A percentile compares a stretch with the other conserved stretches of the same genome.
Evolutionary conservation across 1,140 invertebrate genomes (phyloP).

Genomic region (Teleopsis dalmanni): DNA sequence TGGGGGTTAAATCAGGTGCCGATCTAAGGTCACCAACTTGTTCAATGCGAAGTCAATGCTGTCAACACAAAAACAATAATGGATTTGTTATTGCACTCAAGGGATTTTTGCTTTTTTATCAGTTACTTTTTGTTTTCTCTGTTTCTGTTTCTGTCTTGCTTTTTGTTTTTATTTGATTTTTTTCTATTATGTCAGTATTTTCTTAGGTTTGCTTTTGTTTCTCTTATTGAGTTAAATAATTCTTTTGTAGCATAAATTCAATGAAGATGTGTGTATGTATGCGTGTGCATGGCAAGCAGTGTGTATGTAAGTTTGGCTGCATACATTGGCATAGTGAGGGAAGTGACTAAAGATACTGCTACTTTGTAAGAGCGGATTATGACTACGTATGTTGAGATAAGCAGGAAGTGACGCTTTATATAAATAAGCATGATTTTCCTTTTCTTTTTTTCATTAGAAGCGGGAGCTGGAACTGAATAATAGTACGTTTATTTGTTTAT

Average conservation of each 20-base stretch:
- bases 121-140: conserved; percentile 3
- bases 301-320: no score
- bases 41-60: neutral
- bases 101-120: conserved; percentile 9
- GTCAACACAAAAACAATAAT: conserved; percentile 10
- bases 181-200: neutral
- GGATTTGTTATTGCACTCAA: conserved; percentile 12
- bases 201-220: neutral
- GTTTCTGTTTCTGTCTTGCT: neutral
- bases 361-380: no score
- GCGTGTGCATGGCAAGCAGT: no score
- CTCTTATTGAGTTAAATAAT: neutral
- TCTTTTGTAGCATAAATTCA: neutral
- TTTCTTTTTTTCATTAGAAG: no score
- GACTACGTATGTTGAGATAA: no score
- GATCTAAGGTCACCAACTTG: neutral
- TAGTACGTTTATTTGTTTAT: no score
- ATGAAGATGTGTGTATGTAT: neutral
- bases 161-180: conserved; percentile 4
- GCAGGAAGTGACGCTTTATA: no score
- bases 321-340: no score
- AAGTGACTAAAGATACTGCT: no score
- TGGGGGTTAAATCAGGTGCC: no score
- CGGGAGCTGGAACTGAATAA: no score
- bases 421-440: no score